Conservation (phyloP, 2,797 vertebrate genomes). For the Atherinosoma microstoma region DNA sequence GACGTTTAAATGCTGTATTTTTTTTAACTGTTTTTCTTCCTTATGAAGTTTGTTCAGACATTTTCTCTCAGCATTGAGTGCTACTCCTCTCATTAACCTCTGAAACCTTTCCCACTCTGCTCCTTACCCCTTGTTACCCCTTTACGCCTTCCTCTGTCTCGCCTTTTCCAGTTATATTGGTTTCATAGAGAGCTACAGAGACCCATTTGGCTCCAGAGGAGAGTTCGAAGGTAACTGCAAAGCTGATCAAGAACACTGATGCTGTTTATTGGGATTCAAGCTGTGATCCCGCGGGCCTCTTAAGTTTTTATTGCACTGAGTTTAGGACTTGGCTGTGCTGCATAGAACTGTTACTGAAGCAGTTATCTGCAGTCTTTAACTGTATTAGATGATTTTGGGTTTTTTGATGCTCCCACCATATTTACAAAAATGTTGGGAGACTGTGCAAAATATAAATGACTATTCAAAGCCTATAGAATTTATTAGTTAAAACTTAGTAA, state of each 20-base stretch:
- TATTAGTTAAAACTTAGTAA: no score
- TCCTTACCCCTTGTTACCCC: neutral
- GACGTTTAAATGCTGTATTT: neutral
- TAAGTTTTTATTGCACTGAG: neutral
- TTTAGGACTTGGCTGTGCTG: neutral
- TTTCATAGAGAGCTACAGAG: slow-evolving; percentile 96
- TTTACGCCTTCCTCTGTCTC: neutral
- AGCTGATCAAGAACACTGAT: slow-evolving; percentile 1
- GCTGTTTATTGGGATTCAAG: slow-evolving; percentile 10
- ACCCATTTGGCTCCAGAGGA: slow-evolving; percentile 93
- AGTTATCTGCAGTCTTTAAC: neutral
- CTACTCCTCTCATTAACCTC: neutral
- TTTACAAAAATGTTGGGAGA: neutral
- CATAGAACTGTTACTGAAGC: neutral
- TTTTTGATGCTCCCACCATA: neutral
- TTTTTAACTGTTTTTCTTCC: neutral
- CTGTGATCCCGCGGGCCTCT: slow-evolving; percentile 9
- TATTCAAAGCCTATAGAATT: no score
- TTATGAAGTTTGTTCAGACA: neutral
- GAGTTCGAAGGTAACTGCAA: slow-evolving; percentile 91
- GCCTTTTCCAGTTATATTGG: slow-evolving; percentile 88
- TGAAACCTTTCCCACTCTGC: slow-evolving; percentile 12
- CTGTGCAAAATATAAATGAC: neutral
- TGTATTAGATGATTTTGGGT: neutral
- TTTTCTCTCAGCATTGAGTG: slow-evolving; percentile 1